Evolutionary conservation across 2,888 invertebrate species (phyloP), one percentile per base, ranked within the genome.

Genomic region (Kuschelorhynchus macadamiae): DNA sequence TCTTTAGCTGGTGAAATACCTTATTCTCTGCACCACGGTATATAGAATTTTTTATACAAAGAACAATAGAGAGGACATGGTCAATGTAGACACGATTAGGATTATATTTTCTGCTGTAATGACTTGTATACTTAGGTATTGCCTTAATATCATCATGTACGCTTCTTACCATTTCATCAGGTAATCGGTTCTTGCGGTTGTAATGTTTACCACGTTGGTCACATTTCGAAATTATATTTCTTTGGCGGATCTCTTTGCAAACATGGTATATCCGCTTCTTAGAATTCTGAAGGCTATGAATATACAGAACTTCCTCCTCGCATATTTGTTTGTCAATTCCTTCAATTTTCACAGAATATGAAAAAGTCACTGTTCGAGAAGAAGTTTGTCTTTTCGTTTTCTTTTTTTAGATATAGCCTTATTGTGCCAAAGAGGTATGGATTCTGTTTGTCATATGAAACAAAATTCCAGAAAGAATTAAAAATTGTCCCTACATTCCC

Each of bases 391-490:
- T 50, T 20, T 18, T 20, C 21, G 12, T 25, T 25, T 25, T 25
- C 36, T 36, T 36, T 7, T 12, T 36, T 36, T 36, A 12, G 36
- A 11, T 36, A 36, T 36, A 36, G 36, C 3, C 11, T 36, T 36
- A 36, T 46, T 46, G 46, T 46, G 8, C 46, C 14, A 65, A 71
- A 71, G 5, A 65, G 30, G 42, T 64, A 68, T 14, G 50, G 16
- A 55, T 71, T 71, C 30, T 68, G 71, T 12, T 16, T 67, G 30
- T 68, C 36, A 14, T 50, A 68, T 18, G 41, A 33, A 21, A 17
- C 49, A 18, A 65, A 30, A 57, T 71, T 46, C 64, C 61, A 71
- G 57, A 68, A 68, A 32, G 59, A 59, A 52, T 67, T 11, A 49
- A 70, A 67, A 32, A 70, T 46, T 32, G 44, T 20, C 46, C 30